Conservation (phyloP, 1,140 invertebrate species). For the Pygmarrhopalites habei region DNA sequence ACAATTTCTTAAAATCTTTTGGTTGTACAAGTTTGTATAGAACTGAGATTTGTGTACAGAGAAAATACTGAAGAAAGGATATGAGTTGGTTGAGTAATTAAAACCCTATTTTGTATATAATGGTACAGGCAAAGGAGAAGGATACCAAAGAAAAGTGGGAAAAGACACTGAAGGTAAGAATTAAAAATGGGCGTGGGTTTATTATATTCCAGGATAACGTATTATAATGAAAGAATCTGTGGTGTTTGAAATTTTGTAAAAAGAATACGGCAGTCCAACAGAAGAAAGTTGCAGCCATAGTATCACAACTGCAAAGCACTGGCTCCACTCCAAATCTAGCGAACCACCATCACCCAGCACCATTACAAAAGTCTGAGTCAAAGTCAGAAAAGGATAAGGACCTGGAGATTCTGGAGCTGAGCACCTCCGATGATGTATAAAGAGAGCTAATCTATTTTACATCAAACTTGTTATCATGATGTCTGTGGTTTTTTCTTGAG, state of each 20-base stretch:
- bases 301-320: conserved; percentile 31
- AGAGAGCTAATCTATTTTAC: too few species aligned
- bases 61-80: too few species aligned
- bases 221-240: too few species aligned
- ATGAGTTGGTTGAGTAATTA: too few species aligned
- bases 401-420: conserved; percentile 19
- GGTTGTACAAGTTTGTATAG: too few species aligned
- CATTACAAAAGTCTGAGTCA: conserved; percentile 6
- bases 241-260: too few species aligned
- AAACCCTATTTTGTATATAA: conserved; percentile 1
- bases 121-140: conserved; percentile 31
- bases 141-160: conserved; percentile 35
- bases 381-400: conserved; percentile 27
- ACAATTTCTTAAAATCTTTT: too few species aligned
- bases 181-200: too few species aligned
- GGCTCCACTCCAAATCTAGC: conserved; percentile 30
- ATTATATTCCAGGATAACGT: too few species aligned
- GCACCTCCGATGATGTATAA: conserved; percentile 30
- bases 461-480: not conserved
- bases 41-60: too few species aligned
- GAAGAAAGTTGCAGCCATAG: conserved; percentile 33
- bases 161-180: too few species aligned
- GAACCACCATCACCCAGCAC: not conserved
- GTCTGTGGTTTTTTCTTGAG: too few species aligned
- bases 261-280: conserved; percentile 34